Evolutionary conservation across 2,113 vertebrate genomes (phyloP).

Genomic region (Passer montanus): DNA sequence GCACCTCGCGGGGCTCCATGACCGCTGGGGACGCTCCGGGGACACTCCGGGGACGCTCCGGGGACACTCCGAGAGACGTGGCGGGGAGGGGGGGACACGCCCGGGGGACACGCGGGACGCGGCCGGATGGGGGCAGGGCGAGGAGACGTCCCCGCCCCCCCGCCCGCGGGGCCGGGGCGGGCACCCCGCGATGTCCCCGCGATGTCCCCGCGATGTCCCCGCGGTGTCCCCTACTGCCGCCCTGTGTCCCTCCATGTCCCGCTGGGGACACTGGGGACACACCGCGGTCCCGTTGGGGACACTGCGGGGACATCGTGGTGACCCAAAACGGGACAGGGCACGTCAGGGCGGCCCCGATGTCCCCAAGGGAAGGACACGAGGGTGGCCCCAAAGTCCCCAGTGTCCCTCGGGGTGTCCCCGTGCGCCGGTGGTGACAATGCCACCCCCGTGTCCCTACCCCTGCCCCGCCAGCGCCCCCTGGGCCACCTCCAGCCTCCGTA

Average conservation of each 20-base stretch:
- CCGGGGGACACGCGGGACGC: neutral
- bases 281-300: neutral
- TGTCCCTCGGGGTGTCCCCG: neutral
- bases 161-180: neutral
- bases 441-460: neutral
- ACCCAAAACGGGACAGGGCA: neutral
- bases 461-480: neutral
- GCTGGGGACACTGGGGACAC: neutral
- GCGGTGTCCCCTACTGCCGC: neutral
- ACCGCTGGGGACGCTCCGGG: too few species aligned
- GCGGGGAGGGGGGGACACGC: neutral
- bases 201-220: neutral
- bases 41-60: neutral
- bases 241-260: neutral
- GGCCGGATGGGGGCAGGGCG: neutral
- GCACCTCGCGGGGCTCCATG: too few species aligned
- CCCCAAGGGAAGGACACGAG: neutral
- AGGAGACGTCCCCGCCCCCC: neutral
- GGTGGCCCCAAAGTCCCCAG: neutral
- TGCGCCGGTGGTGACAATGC: neutral
- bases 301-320: neutral
- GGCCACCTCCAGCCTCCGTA: neutral
- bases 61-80: neutral
- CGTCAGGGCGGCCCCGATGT: neutral
- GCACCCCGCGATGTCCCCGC: too few species aligned